phyloP scores from a whole-genome alignment of 2,888 invertebrate genomes.

The Pristionchus fissidentatus region DNA sequence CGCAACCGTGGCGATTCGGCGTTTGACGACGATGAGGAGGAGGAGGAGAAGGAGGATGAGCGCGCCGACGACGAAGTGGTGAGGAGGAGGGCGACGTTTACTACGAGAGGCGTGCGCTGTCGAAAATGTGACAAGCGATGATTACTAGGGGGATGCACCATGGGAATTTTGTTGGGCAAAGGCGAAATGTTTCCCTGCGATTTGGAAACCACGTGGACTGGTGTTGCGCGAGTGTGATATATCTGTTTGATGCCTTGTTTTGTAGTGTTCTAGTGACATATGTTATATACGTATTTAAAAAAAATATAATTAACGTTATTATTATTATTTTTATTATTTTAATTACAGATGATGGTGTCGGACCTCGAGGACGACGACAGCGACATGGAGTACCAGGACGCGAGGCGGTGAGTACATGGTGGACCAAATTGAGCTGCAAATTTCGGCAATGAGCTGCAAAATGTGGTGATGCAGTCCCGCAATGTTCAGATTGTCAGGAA shows the following conservation, averaged over 20 bases:
- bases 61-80: conserved; percentile 6
- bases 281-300: too few species aligned
- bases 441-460: too few species aligned
- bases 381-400: conserved; percentile 21
- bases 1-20: not conserved
- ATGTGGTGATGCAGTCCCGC: too few species aligned
- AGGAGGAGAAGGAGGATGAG: not conserved
- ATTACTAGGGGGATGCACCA: not conserved
- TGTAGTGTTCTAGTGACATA: too few species aligned
- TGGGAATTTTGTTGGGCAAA: too few species aligned
- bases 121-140: not conserved
- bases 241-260: not conserved
- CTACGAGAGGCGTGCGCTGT: not conserved
- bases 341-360: conserved; percentile 12
- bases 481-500: too few species aligned
- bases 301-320: not conserved
- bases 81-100: conserved; percentile 19
- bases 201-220: not conserved
- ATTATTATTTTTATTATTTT: not conserved
- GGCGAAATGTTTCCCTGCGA: too few species aligned
- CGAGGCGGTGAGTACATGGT: not conserved
- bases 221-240: not conserved
- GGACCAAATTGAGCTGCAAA: too few species aligned
- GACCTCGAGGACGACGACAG: conserved; percentile 18
- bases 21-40: not conserved